A percentile compares a stretch with the other conserved stretches of the same genome.
phyloP scores from a whole-genome alignment of 2,888 invertebrate genomes.

The Zaprionus lineosus region DNA sequence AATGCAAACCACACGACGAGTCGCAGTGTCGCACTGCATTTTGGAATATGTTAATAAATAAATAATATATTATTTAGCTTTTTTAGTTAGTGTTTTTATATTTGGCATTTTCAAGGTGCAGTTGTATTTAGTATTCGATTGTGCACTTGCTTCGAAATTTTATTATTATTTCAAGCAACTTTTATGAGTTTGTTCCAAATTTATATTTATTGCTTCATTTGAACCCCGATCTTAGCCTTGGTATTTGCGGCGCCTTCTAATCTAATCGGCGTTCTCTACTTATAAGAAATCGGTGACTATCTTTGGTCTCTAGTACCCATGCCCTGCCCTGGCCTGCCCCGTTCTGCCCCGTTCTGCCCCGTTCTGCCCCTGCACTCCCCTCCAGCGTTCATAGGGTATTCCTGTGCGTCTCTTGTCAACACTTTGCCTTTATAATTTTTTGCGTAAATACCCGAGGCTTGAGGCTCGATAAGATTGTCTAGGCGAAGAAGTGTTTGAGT shows the following conservation, averaged over 20 bases:
- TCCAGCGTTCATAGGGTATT: constrained; percentile 45
- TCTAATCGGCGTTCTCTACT: constrained; percentile 42
- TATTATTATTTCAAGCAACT: constrained; percentile 16
- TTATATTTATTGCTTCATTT: neutral
- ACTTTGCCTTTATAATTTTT: too few species aligned
- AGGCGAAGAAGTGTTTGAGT: constrained; percentile 38
- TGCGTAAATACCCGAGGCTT: constrained; percentile 25
- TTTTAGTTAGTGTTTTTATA: constrained; percentile 4
- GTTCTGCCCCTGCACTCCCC: too few species aligned
- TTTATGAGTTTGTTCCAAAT: constrained; percentile 18
- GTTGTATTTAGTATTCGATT: constrained; percentile 34
- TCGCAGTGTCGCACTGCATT: constrained; percentile 33
- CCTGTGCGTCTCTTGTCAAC: too few species aligned
- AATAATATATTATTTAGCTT: constrained; percentile 7
- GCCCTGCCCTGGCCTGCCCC: too few species aligned
- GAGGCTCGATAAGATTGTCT: constrained; percentile 62
- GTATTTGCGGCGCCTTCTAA: constrained; percentile 16
- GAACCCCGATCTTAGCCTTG: constrained; percentile 24
- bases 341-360: too few species aligned
- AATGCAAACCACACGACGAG: constrained; percentile 25
- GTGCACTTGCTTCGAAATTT: constrained; percentile 8
- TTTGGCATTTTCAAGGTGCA: constrained; percentile 47
- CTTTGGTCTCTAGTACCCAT: constrained; percentile 8
- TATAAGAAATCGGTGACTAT: constrained; percentile 32
- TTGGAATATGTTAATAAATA: constrained; percentile 34